Percentiles rank a stretch among this genome's conserved stretches.
Evolutionary conservation across 2,113 vertebrate genomes (phyloP).

Genomic region (Chitala chitala): DNA sequence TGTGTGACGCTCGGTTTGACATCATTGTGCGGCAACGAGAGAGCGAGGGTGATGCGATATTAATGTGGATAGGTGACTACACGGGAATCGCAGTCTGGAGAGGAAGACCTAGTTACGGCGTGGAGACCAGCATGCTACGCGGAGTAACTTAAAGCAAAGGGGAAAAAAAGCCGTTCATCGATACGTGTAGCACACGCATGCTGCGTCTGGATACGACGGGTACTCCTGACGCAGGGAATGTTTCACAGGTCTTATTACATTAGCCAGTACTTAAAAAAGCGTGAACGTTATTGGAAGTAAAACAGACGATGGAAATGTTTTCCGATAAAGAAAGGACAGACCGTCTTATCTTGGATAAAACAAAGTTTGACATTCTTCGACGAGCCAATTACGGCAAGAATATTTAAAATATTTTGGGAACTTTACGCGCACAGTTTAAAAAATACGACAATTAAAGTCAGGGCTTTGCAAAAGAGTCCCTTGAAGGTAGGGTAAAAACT

Average conservation of each 20-base stretch:
- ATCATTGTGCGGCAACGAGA: background rate
- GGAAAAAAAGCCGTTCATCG: background rate
- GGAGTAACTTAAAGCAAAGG: background rate
- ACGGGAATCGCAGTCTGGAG: background rate
- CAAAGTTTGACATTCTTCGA: background rate
- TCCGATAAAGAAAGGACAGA: conserved; percentile 3
- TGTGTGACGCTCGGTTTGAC: conserved; percentile 14
- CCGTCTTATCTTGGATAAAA: background rate
- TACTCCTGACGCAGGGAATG: background rate
- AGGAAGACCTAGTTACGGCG: background rate
- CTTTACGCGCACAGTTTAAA: background rate
- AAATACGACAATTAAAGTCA: background rate
- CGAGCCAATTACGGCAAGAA: background rate
- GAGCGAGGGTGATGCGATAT: conserved; percentile 7
- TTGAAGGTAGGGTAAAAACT: conserved; percentile 13
- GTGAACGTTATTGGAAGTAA: background rate
- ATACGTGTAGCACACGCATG: background rate
- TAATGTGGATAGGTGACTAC: background rate
- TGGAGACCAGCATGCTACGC: background rate
- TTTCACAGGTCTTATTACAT: background rate
- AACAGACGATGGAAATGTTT: background rate
- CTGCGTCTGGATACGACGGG: background rate
- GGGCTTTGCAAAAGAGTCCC: background rate
- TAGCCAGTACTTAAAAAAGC: background rate
- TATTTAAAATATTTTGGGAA: conserved; percentile 10